phyloP scores from a whole-genome alignment of 2,113 vertebrate genomes.

The Alectura lathami region DNA sequence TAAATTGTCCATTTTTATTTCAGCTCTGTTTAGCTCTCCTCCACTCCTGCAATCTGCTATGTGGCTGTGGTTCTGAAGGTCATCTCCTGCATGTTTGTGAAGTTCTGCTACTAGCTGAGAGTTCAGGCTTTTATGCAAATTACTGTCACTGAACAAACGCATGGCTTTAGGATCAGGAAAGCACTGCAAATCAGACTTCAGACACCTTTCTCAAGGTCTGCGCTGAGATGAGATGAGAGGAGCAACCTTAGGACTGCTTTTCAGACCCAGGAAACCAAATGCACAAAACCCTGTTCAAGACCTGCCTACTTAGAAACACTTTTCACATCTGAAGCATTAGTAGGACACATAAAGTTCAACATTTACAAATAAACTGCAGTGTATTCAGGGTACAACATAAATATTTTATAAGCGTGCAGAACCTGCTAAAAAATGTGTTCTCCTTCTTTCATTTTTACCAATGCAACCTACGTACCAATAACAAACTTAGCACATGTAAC shows the following conservation, averaged over 20 bases:
- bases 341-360: background rate
- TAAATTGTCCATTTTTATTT: background rate
- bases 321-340: background rate
- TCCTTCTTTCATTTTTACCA: constrained; percentile 33
- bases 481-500: background rate
- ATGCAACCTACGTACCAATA: background rate
- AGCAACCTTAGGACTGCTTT: background rate
- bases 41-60: background rate
- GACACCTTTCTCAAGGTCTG: background rate
- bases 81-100: background rate
- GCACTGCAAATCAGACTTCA: background rate
- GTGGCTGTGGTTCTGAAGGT: background rate
- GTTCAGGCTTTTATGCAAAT: background rate
- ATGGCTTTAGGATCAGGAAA: background rate
- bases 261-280: background rate
- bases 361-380: background rate
- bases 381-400: background rate
- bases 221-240: background rate
- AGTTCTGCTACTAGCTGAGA: background rate
- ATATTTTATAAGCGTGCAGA: constrained; percentile 9
- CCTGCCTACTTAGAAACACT: background rate
- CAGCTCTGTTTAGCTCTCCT: background rate
- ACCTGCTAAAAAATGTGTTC: background rate
- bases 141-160: background rate
- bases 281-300: background rate